A percentile compares a stretch with the other conserved stretches of the same genome.
Evolutionary conservation across 1,140 invertebrate species (phyloP).

Genomic region (Wasmannia auropunctata): DNA sequence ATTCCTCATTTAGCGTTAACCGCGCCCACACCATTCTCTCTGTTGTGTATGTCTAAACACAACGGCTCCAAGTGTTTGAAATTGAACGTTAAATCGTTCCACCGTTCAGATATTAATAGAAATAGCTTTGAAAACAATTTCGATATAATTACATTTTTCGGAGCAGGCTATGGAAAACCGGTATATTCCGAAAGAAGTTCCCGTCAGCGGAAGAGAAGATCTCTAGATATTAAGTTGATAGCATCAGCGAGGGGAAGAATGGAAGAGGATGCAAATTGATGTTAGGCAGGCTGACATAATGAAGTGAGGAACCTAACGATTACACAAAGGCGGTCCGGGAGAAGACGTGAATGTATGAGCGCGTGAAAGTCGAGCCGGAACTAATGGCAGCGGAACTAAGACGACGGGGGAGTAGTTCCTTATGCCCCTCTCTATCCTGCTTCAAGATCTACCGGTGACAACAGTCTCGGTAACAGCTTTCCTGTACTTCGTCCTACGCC

Average conservation of each 20-base stretch:
- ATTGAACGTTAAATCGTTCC: background rate
- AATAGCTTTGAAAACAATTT: background rate
- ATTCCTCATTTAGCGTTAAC: background rate
- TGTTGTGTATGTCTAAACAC: background rate
- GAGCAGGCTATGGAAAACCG: background rate
- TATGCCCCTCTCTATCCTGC: constrained; percentile 42
- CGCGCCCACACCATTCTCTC: background rate
- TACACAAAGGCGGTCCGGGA: constrained; percentile 59
- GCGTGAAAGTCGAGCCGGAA: constrained; percentile 67
- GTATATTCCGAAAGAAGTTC: background rate
- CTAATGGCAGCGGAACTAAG: constrained; percentile 64
- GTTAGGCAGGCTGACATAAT: constrained; percentile 39
- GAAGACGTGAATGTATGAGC: constrained; percentile 31
- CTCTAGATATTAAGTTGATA: background rate
- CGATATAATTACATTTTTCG: background rate
- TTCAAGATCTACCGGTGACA: constrained; percentile 61
- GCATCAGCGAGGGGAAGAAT: background rate
- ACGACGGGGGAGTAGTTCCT: constrained; percentile 67
- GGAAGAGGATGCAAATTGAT: constrained; percentile 12
- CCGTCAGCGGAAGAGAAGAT: background rate
- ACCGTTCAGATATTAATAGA: background rate
- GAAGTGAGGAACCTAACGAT: constrained; percentile 69
- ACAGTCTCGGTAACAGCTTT: constrained; percentile 71
- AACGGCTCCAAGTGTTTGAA: background rate
- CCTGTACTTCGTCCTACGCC: constrained; percentile 64